Percentiles rank a stretch among this genome's conserved stretches.
Conservation (phyloP, 2,113 vertebrate species). For the Sporophila hypoxantha region DNA sequence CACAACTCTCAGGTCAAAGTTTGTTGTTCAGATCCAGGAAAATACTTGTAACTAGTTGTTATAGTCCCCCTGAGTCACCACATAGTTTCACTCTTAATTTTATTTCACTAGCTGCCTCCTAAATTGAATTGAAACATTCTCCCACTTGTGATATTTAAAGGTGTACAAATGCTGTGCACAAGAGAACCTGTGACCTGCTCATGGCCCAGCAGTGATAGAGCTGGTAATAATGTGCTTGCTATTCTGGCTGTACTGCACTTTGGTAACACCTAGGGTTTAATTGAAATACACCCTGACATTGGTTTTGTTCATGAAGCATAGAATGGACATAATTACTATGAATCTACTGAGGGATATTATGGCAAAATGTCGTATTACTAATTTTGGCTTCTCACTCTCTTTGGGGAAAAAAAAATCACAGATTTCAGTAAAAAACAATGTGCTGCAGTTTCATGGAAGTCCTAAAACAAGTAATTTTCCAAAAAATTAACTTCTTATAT, state of each 20-base stretch:
- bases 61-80: neutral
- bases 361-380: conserved; percentile 48
- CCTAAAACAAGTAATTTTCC: conserved; percentile 29
- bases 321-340: conserved; percentile 48
- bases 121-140: conserved; percentile 56
- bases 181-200: conserved; percentile 61
- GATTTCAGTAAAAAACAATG: conserved; percentile 16
- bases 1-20: neutral
- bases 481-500: conserved; percentile 35
- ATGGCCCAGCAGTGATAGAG: conserved; percentile 63
- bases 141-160: conserved; percentile 65
- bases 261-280: conserved; percentile 65
- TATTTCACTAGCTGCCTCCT: conserved; percentile 13
- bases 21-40: neutral
- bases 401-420: neutral
- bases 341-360: conserved; percentile 48
- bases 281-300: conserved; percentile 70
- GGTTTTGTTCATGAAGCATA: conserved; percentile 58
- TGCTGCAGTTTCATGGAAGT: conserved; percentile 17
- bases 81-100: conserved; percentile 18
- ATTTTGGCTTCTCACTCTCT: conserved; percentile 39
- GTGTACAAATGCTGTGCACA: conserved; percentile 11
- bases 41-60: neutral
- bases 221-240: conserved; percentile 63
- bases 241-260: conserved; percentile 61